Evolutionary conservation across 2,888 invertebrate species (phyloP).

Genomic region (Mycalesis mineus): DNA sequence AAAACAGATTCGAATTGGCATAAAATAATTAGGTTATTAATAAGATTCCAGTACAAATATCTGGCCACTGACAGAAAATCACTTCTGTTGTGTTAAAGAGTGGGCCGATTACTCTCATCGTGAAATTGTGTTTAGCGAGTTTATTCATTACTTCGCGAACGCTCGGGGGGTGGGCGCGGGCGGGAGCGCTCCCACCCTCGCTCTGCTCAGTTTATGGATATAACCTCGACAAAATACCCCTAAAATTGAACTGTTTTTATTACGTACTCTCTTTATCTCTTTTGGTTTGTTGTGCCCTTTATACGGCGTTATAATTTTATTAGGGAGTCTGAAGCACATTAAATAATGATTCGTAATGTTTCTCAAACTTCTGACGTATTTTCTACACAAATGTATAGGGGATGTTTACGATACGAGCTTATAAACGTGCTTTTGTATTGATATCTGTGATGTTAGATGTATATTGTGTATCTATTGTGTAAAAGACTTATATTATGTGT

Average conservation of each 20-base stretch:
- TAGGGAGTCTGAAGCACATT: slow-evolving; percentile 52
- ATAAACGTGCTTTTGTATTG: too few species aligned
- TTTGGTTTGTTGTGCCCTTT: slow-evolving; percentile 72
- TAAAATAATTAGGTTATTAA: not conserved
- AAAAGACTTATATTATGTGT: too few species aligned
- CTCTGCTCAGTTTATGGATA: slow-evolving; percentile 73
- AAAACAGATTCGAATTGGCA: too few species aligned
- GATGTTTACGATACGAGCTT: not conserved
- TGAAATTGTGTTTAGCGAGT: slow-evolving; percentile 70
- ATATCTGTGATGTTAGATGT: not conserved
- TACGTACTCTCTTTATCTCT: slow-evolving; percentile 76
- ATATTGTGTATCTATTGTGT: too few species aligned
- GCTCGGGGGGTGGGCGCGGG: slow-evolving; percentile 36
- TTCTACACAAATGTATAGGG: not conserved
- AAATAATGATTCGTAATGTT: slow-evolving; percentile 33
- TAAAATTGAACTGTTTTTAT: slow-evolving; percentile 79
- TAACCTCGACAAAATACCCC: slow-evolving; percentile 79
- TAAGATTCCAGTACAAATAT: not conserved
- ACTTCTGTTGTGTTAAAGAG: slow-evolving; percentile 35
- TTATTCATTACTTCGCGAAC: slow-evolving; percentile 74
- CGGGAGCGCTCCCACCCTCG: slow-evolving; percentile 42
- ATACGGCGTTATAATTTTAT: slow-evolving; percentile 73
- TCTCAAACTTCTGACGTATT: slow-evolving; percentile 6
- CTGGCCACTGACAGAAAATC: slow-evolving; percentile 25
- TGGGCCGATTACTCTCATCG: slow-evolving; percentile 63